These are phyloP conservation scores for Neocrepidodera transversa DNA, from an alignment of 2,888 invertebrate species.

Conservation along the genomic window DNA sequence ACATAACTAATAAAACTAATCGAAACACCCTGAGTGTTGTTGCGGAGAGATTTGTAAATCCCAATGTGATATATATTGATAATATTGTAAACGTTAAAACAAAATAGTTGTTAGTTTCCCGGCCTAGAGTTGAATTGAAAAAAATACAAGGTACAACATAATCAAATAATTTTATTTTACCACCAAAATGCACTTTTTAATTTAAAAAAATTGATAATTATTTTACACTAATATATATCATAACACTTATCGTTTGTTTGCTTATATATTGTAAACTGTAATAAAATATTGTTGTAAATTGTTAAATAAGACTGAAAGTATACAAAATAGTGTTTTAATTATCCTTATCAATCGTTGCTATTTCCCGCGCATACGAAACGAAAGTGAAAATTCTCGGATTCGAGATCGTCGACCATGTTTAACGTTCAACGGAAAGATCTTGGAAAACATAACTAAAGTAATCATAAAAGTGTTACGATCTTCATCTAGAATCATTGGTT, in stretches of 20 bases:
- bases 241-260: constrained; percentile 45
- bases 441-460: too few species aligned
- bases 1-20: constrained; percentile 22
- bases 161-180: constrained; percentile 45
- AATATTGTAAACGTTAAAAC: constrained; percentile 51
- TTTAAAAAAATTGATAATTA: constrained; percentile 44
- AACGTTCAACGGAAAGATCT: too few species aligned
- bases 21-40: constrained; percentile 33
- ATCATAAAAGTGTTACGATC: too few species aligned
- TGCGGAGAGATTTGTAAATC: constrained; percentile 46
- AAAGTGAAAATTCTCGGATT: too few species aligned
- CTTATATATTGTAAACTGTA: constrained; percentile 48
- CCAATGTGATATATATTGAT: constrained; percentile 57
- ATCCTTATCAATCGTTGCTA: too few species aligned
- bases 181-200: constrained; percentile 44
- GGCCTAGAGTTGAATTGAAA: constrained; percentile 32
- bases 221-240: constrained; percentile 44
- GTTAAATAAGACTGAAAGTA: constrained; percentile 54
- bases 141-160: constrained; percentile 49
- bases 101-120: constrained; percentile 33
- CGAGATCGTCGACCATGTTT: too few species aligned
- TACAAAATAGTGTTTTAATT: constrained; percentile 50
- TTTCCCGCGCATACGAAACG: too few species aligned
- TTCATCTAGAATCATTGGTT: too few species aligned
- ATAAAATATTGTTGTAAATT: constrained; percentile 52